Conservation (phyloP, 2,113 vertebrate species). For the Gasterosteus nipponicus region DNA sequence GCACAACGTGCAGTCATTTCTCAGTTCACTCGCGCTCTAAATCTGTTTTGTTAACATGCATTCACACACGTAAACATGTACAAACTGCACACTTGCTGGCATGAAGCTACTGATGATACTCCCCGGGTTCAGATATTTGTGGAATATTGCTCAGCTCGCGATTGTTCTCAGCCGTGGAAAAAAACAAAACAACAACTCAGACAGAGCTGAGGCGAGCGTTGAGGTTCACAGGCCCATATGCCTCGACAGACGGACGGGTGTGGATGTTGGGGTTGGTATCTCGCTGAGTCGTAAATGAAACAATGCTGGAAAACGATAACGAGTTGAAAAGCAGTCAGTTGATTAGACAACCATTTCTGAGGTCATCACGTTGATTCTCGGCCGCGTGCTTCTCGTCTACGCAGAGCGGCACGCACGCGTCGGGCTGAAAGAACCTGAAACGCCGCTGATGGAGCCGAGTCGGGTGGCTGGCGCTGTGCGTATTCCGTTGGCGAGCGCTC, state of each 20-base stretch:
- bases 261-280: constrained; percentile 55
- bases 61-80: constrained; percentile 23
- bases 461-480: neutral
- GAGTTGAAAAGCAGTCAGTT: constrained; percentile 64
- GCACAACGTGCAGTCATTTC: constrained; percentile 51
- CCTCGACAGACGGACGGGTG: constrained; percentile 66
- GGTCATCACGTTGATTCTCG: constrained; percentile 35
- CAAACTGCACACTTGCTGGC: constrained; percentile 33
- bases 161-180: constrained; percentile 29
- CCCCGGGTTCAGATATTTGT: constrained; percentile 43
- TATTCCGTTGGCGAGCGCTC: neutral
- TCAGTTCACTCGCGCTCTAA: constrained; percentile 51
- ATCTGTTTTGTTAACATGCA: constrained; percentile 50
- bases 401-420: constrained; percentile 8
- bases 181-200: constrained; percentile 16
- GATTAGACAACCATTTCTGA: constrained; percentile 57
- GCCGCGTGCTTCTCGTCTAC: constrained; percentile 37
- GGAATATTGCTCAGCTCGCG: constrained; percentile 3
- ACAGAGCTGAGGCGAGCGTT: constrained; percentile 26
- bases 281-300: constrained; percentile 80
- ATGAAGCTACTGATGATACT: constrained; percentile 10
- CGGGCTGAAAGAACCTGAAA: constrained; percentile 40
- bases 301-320: constrained; percentile 72
- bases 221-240: constrained; percentile 65
- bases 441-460: constrained; percentile 6